phyloP scores from a whole-genome alignment of 2,797 vertebrate genomes.

The Crypturellus tataupa region DNA sequence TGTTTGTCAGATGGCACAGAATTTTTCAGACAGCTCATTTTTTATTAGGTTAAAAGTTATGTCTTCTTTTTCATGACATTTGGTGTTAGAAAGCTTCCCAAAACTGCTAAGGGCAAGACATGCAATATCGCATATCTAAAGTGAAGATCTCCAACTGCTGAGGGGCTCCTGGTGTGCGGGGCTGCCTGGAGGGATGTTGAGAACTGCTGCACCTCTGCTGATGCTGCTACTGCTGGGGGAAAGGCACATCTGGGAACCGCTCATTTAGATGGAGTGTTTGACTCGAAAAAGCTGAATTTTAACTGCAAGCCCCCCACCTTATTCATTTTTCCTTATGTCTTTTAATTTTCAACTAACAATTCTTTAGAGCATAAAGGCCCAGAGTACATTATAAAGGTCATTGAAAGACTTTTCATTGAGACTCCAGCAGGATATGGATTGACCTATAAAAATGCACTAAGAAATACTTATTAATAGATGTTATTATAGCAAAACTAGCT shows the following conservation, averaged over 20 bases:
- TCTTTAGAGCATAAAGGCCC: not conserved
- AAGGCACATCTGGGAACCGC: too few species aligned
- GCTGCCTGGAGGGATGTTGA: too few species aligned
- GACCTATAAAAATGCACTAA: not conserved
- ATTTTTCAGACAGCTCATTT: not conserved
- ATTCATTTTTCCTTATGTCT: not conserved
- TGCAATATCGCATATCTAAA: not conserved
- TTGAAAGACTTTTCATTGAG: constrained; percentile 32
- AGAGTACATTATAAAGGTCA: not conserved
- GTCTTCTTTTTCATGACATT: not conserved
- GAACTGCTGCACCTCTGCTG: too few species aligned
- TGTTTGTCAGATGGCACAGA: not conserved
- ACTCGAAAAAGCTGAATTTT: not conserved
- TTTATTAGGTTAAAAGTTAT: not conserved
- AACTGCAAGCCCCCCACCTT: not conserved
- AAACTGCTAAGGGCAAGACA: not conserved
- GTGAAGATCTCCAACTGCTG: not conserved
- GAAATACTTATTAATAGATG: not conserved
- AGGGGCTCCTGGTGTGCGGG: too few species aligned
- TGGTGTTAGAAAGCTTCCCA: not conserved
- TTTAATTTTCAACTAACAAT: constrained; percentile 46
- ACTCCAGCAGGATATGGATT: not conserved
- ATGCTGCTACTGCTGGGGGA: too few species aligned
- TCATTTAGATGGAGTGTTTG: not conserved
- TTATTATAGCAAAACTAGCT: not conserved